phyloP scores from a whole-genome alignment of 1,140 invertebrate species.

The Brachionus rotundiformis region DNA sequence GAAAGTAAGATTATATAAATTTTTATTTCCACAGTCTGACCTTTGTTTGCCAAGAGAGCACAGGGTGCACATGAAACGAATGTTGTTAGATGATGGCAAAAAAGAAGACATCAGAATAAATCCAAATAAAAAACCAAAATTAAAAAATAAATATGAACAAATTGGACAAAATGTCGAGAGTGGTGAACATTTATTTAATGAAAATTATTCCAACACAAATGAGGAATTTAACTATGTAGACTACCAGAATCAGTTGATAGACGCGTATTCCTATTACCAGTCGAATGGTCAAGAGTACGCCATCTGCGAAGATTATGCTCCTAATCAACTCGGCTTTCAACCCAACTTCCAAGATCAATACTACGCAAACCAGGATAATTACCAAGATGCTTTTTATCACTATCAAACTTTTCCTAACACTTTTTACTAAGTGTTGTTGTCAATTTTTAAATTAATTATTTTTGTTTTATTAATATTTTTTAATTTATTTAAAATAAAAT shows the following conservation, averaged over 20 bases:
- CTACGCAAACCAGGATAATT: neutral
- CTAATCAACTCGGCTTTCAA: neutral
- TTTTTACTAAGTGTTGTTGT: constrained; percentile 33
- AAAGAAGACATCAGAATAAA: neutral
- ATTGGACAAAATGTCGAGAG: neutral
- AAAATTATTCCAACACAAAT: neutral
- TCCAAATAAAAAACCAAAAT: neutral
- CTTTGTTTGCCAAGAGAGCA: neutral
- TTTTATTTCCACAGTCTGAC: neutral
- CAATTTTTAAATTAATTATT: neutral
- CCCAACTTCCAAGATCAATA: neutral
- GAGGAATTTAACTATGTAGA: neutral
- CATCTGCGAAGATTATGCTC: neutral
- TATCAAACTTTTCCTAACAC: constrained; percentile 34
- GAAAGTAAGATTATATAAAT: constrained; percentile 39
- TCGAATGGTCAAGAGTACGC: neutral
- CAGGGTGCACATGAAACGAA: neutral
- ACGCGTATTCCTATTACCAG: neutral
- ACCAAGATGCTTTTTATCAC: constrained; percentile 20
- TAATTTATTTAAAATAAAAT: constrained; percentile 10
- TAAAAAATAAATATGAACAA: neutral
- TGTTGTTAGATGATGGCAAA: neutral
- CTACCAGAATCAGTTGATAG: neutral
- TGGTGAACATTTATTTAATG: neutral
- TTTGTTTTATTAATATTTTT: neutral